Evolutionary conservation across 1,140 invertebrate genomes (phyloP).

Genomic region (Apis mellifera): Amel_HAv3.1 CM009938.2:9584501-9585000

Average conservation of each 20-base stretch:
- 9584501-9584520: too few relatives aligned
- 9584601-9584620: too few relatives aligned
- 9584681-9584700: too few relatives aligned
- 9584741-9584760: constrained; percentile 32
- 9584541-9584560: too few relatives aligned
- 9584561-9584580: too few relatives aligned
- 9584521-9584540: too few relatives aligned
- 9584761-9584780: neutral
- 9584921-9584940: neutral
- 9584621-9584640: neutral
- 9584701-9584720: constrained; percentile 29
- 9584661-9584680: too few relatives aligned
- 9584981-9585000: constrained; percentile 55
- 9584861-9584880: constrained; percentile 60
- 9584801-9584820: constrained; percentile 18
- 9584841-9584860: constrained; percentile 46
- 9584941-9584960: neutral
- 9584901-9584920: constrained; percentile 52
- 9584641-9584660: neutral
- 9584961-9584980: neutral
- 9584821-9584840: constrained; percentile 12
- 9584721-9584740: constrained; percentile 33
- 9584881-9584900: constrained; percentile 45
- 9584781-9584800: constrained; percentile 29
- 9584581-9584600: too few relatives aligned